Evolutionary conservation across 2,888 invertebrate species (phyloP).

Genomic region (Amblyjoppa proteus): DNA sequence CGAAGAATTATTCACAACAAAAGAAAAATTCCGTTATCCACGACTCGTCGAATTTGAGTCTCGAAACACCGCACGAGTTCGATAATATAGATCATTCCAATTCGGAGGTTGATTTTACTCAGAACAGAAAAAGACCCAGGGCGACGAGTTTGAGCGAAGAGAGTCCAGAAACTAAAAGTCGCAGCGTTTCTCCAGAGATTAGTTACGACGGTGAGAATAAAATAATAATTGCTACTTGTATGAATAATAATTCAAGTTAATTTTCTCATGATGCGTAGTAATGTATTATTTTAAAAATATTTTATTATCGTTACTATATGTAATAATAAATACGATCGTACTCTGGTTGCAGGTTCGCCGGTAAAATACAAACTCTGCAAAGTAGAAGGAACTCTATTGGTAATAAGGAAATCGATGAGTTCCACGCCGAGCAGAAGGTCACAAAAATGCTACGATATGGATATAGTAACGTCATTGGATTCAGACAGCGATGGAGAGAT

Average conservation of each 20-base stretch:
- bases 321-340: not conserved
- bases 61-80: slow-evolving; percentile 4
- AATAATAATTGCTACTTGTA: not conserved
- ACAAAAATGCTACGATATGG: slow-evolving; percentile 56
- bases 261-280: not conserved
- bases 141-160: slow-evolving; percentile 53
- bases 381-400: slow-evolving; percentile 52
- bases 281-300: not conserved
- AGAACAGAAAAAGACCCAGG: slow-evolving; percentile 44
- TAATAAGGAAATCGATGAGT: slow-evolving; percentile 69
- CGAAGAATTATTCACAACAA: not conserved
- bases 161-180: slow-evolving; percentile 46
- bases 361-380: slow-evolving; percentile 65
- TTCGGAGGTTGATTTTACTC: not conserved
- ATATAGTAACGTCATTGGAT: slow-evolving; percentile 46
- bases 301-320: not conserved
- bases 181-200: slow-evolving; percentile 68
- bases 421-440: slow-evolving; percentile 27
- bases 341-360: slow-evolving; percentile 63
- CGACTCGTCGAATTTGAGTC: not conserved
- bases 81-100: not conserved
- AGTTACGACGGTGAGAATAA: slow-evolving; percentile 57
- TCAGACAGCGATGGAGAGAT: slow-evolving; percentile 50
- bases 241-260: not conserved
- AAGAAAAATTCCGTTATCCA: not conserved